Percentiles rank a stretch among this genome's conserved stretches.
Conservation (phyloP, 2,888 invertebrate genomes). For the Tortrix viridana region DNA sequence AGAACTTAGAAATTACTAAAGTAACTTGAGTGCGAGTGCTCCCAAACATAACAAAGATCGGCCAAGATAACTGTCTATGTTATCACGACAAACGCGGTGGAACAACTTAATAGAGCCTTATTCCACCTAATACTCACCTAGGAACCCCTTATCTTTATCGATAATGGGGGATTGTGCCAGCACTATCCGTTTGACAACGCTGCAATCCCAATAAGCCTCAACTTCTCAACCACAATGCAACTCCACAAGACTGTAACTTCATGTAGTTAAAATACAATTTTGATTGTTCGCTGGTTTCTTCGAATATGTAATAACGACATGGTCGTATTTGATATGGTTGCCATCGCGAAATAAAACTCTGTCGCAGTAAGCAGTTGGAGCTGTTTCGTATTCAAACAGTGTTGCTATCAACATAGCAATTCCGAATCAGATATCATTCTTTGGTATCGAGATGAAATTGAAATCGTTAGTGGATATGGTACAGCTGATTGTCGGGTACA, state of each 20-base stretch:
- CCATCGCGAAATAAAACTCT: slow-evolving; percentile 63
- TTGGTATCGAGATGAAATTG: slow-evolving; percentile 64
- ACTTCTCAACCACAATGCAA: not conserved
- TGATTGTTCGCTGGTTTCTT: not conserved
- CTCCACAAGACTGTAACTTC: slow-evolving; percentile 38
- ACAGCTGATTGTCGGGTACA: slow-evolving; percentile 54
- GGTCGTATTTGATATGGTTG: slow-evolving; percentile 55
- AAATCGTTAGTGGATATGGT: slow-evolving; percentile 65
- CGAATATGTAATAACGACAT: slow-evolving; percentile 46
- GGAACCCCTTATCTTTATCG: slow-evolving; percentile 66
- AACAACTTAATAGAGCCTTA: slow-evolving; percentile 72
- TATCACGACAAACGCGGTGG: slow-evolving; percentile 44
- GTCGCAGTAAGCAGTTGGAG: slow-evolving; percentile 53
- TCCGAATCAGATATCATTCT: slow-evolving; percentile 62
- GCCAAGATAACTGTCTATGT: slow-evolving; percentile 34
- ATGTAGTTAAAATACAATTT: slow-evolving; percentile 35
- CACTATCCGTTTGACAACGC: slow-evolving; percentile 54
- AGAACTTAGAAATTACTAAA: no score
- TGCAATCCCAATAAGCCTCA: slow-evolving; percentile 34
- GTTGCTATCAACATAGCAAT: slow-evolving; percentile 60
- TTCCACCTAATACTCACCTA: slow-evolving; percentile 65
- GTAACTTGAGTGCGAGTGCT: not conserved
- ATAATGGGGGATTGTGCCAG: slow-evolving; percentile 68
- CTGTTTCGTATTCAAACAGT: slow-evolving; percentile 66
- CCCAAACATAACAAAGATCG: slow-evolving; percentile 15